Evolutionary conservation across 2,888 invertebrate species (phyloP).

Genomic region (Galerucella calmariensis): DNA sequence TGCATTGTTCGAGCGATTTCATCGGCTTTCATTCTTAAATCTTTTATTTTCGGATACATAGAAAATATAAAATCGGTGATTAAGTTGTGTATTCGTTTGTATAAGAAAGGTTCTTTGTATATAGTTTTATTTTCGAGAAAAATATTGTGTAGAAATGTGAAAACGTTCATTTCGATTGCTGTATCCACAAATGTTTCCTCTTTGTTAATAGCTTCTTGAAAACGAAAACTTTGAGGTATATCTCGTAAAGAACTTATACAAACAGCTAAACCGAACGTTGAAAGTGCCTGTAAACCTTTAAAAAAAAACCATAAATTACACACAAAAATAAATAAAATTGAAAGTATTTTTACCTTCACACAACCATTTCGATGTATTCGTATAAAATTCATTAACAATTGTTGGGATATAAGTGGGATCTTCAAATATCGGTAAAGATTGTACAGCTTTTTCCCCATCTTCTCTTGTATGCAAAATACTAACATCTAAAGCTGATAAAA

Average conservation of each 20-base stretch:
- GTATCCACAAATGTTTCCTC: constrained; percentile 85
- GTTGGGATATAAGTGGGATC: constrained; percentile 71
- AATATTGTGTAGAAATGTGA: constrained; percentile 80
- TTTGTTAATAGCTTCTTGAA: constrained; percentile 73
- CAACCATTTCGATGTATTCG: constrained; percentile 66
- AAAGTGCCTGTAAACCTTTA: constrained; percentile 68
- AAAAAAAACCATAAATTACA: neutral
- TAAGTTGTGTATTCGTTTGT: constrained; percentile 83
- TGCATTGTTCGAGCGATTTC: constrained; percentile 86
- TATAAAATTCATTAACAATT: constrained; percentile 67
- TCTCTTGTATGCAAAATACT: constrained; percentile 81
- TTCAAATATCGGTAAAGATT: constrained; percentile 74
- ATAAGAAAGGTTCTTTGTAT: constrained; percentile 82
- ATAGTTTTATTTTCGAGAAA: constrained; percentile 78
- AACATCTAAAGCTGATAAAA: constrained; percentile 85
- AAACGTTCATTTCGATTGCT: constrained; percentile 82
- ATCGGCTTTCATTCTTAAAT: constrained; percentile 85
- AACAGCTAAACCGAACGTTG: constrained; percentile 78
- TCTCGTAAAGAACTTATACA: constrained; percentile 74
- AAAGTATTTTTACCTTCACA: constrained; percentile 61
- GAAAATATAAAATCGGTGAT: constrained; percentile 92
- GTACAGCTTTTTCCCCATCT: constrained; percentile 78
- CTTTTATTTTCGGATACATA: constrained; percentile 92
- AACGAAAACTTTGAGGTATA: constrained; percentile 68
- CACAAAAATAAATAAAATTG: neutral